These are phyloP conservation scores for Micropterix aruncella DNA, from an alignment of 2,888 invertebrate species.

Conservation along the genomic window DNA sequence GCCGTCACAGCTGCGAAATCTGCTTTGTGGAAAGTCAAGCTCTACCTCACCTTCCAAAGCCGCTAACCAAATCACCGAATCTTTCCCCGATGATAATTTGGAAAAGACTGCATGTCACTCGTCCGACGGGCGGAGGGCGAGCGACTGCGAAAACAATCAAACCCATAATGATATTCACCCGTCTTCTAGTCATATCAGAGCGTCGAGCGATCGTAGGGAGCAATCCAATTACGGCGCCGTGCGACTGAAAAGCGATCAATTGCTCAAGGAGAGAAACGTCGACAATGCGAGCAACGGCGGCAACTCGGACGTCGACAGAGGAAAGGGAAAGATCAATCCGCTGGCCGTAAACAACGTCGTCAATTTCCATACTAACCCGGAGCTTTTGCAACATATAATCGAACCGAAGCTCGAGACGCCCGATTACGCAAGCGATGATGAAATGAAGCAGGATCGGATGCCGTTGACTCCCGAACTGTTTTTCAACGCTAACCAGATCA, in stretches of 20 bases:
- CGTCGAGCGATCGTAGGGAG: slow-evolving; percentile 40
- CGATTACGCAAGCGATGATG: slow-evolving; percentile 59
- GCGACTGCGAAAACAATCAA: slow-evolving; percentile 41
- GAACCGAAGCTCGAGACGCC: slow-evolving; percentile 61
- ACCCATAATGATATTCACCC: slow-evolving; percentile 38
- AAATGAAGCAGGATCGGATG: slow-evolving; percentile 17
- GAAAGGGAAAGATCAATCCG: slow-evolving; percentile 16
- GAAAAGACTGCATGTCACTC: slow-evolving; percentile 32
- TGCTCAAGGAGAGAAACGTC: slow-evolving; percentile 35
- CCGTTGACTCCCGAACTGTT: slow-evolving; percentile 10
- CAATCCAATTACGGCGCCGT: slow-evolving; percentile 32
- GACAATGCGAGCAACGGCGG: slow-evolving; percentile 20
- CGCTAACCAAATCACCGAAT: slow-evolving; percentile 39
- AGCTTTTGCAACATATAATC: slow-evolving; percentile 22
- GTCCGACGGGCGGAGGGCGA: slow-evolving; percentile 38
- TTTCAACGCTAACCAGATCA: slow-evolving; percentile 16
- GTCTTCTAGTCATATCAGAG: slow-evolving; percentile 42
- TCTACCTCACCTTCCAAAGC: slow-evolving; percentile 41
- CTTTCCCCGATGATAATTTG: slow-evolving; percentile 31
- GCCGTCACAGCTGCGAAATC: slow-evolving; percentile 39
- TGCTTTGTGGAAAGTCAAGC: slow-evolving; percentile 40
- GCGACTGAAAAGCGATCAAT: slow-evolving; percentile 41
- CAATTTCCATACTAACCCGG: slow-evolving; percentile 13
- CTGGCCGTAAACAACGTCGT: slow-evolving; percentile 15
- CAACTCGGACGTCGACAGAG: slow-evolving; percentile 19